Evolutionary conservation across 1,140 invertebrate genomes (phyloP).

Genomic region (Coenobita brevimanus): DNA sequence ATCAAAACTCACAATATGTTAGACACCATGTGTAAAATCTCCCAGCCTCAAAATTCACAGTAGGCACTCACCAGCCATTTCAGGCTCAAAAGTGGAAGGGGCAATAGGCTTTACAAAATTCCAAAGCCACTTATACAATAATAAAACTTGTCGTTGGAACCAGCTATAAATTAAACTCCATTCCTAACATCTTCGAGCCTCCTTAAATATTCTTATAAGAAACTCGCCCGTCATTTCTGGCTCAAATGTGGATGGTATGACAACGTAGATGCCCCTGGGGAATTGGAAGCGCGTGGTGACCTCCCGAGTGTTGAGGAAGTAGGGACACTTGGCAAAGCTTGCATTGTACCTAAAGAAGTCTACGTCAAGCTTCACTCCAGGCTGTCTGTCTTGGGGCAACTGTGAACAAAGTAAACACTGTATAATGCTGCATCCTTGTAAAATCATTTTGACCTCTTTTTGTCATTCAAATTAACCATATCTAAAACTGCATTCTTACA

Average conservation of each 20-base stretch:
- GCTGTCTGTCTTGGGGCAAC: slow-evolving; percentile 21
- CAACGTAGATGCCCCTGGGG: slow-evolving; percentile 73
- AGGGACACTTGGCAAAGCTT: slow-evolving; percentile 89
- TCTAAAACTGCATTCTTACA: no score
- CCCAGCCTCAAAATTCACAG: no score
- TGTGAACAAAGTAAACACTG: neutral
- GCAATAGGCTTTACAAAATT: no score
- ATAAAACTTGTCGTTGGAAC: no score
- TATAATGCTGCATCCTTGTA: neutral
- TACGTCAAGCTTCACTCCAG: slow-evolving; percentile 82
- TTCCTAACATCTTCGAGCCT: slow-evolving; percentile 13
- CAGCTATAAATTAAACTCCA: neutral
- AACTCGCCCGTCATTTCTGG: slow-evolving; percentile 76
- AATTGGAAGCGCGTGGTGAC: slow-evolving; percentile 58
- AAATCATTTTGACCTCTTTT: no score
- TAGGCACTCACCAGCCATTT: no score
- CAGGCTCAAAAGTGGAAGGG: no score
- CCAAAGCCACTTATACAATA: no score
- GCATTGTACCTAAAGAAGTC: slow-evolving; percentile 98
- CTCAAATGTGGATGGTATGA: slow-evolving; percentile 77
- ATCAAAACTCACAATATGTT: no score
- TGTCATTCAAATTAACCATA: no score
- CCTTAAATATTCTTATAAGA: slow-evolving; percentile 76
- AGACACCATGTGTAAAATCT: no score
- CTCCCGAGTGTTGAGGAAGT: slow-evolving; percentile 78